Evolutionary conservation across 2,113 vertebrate genomes (phyloP).

Genomic region (Dicaeum eximium): DNA sequence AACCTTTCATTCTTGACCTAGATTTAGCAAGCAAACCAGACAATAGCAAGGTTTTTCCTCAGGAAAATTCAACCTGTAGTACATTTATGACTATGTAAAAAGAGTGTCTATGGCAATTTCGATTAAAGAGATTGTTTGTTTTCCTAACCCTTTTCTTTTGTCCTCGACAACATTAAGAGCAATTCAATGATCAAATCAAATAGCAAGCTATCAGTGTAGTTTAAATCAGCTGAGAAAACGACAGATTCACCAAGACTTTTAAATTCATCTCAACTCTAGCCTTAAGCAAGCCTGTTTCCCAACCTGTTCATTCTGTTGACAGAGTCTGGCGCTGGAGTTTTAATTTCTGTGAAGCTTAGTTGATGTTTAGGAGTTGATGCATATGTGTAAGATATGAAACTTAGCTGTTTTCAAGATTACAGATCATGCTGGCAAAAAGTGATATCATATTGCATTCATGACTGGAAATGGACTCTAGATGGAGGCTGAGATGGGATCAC

Average conservation of each 20-base stretch:
- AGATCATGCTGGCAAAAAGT: neutral
- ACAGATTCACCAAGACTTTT: neutral
- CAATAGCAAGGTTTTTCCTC: neutral
- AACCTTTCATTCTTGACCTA: constrained; percentile 32
- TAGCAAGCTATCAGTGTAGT: neutral
- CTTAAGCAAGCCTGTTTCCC: neutral
- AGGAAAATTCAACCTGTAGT: neutral
- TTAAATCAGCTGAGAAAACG: neutral
- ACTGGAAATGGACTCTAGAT: neutral
- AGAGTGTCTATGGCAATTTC: neutral
- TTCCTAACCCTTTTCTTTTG: neutral
- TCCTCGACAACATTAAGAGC: neutral
- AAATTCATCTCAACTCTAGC: neutral
- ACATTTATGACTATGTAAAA: neutral
- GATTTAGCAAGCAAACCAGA: neutral
- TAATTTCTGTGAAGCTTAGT: neutral
- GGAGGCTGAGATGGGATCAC: neutral
- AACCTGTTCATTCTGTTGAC: neutral
- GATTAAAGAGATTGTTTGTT: neutral
- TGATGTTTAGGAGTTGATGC: neutral
- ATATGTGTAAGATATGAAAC: neutral
- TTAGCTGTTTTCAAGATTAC: neutral
- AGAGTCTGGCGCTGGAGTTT: neutral
- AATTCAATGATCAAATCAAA: neutral
- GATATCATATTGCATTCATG: neutral